phyloP scores from a whole-genome alignment of 2,888 invertebrate genomes.

The Sphecodes monilicornis region DNA sequence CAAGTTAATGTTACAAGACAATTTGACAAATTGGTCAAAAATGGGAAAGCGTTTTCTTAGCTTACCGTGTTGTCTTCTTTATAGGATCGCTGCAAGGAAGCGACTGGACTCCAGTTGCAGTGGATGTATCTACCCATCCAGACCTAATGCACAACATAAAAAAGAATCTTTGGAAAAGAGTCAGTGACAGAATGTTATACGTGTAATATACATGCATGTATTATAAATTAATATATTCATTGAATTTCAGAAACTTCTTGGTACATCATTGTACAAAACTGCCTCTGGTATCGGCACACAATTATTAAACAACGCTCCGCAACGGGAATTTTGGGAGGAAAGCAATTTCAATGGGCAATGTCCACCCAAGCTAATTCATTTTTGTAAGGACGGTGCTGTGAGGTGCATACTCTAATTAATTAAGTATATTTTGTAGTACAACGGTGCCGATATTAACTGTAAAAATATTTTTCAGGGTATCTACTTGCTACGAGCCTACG shows the following conservation, averaged over 20 bases:
- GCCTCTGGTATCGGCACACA: constrained; percentile 75
- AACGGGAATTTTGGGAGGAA: constrained; percentile 76
- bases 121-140: constrained; percentile 73
- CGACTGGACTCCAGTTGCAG: constrained; percentile 77
- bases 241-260: constrained; percentile 74
- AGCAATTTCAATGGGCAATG: constrained; percentile 77
- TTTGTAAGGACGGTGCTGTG: constrained; percentile 74
- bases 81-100: constrained; percentile 77
- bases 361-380: constrained; percentile 76
- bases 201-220: background rate
- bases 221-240: background rate
- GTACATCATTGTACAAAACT: constrained; percentile 73
- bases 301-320: constrained; percentile 74
- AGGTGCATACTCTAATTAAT: constrained; percentile 60
- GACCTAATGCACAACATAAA: constrained; percentile 72
- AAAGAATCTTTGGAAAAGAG: constrained; percentile 78
- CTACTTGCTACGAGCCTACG: constrained; percentile 79
- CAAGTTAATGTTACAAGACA: constrained; percentile 49
- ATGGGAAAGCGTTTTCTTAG: background rate
- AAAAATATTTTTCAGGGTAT: constrained; percentile 70
- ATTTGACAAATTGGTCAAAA: background rate
- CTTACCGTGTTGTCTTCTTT: background rate
- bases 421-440: background rate
- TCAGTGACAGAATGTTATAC: constrained; percentile 48
- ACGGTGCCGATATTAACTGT: background rate